Percentiles rank a stretch among this genome's conserved stretches.
Conservation (phyloP, 2,797 vertebrate genomes). For the Melanotaenia parkinsoni region DNA sequence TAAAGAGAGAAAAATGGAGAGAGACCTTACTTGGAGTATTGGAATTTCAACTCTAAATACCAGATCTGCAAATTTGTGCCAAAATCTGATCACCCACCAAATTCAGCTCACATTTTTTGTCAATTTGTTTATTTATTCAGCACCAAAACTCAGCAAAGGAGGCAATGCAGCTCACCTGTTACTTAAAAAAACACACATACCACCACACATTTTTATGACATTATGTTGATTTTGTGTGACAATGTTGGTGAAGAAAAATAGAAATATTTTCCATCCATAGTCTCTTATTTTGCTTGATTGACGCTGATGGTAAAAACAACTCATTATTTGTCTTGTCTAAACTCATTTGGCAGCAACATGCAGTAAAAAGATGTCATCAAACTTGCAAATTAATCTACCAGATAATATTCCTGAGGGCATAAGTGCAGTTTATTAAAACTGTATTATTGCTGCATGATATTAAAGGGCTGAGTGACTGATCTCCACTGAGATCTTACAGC, state of each 20-base stretch:
- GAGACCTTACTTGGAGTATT: background rate
- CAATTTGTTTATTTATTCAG: background rate
- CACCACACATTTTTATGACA: background rate
- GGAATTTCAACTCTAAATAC: background rate
- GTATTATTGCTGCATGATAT: constrained; percentile 39
- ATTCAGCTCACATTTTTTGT: background rate
- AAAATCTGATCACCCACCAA: background rate
- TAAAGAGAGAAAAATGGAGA: background rate
- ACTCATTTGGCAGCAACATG: background rate
- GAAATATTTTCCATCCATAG: background rate
- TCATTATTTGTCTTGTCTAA: background rate
- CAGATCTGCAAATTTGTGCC: background rate
- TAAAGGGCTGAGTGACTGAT: constrained; percentile 56
- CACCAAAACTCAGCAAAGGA: too few relatives aligned
- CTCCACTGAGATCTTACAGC: constrained; percentile 55
- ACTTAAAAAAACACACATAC: too few relatives aligned
- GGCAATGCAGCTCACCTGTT: background rate
- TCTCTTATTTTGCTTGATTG: background rate
- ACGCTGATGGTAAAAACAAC: constrained; percentile 2
- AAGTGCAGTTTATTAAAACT: constrained; percentile 47
- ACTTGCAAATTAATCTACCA: constrained; percentile 39
- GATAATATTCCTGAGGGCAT: constrained; percentile 38
- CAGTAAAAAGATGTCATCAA: constrained; percentile 19
- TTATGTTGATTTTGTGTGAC: background rate
- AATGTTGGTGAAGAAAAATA: background rate